Conservation (phyloP, 2,113 vertebrate genomes). For the Pterocles burchelli region DNA sequence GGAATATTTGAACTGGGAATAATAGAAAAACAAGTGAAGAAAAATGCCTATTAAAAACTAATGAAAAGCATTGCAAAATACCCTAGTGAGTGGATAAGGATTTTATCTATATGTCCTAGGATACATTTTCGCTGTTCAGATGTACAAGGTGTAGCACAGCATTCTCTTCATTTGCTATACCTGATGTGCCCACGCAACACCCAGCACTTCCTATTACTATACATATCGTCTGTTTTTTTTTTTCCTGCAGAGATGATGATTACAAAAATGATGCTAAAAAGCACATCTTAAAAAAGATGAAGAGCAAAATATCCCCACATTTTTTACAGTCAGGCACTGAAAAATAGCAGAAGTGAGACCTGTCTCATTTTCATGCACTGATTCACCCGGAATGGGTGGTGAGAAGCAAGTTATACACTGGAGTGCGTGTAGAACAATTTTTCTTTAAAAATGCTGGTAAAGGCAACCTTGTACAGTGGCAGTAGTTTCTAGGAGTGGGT, state of each 20-base stretch:
- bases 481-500: not conserved
- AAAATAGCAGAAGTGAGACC: not conserved
- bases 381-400: not conserved
- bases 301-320: not conserved
- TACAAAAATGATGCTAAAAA: not conserved
- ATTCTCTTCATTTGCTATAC: not conserved
- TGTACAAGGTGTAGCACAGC: not conserved
- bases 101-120: not conserved
- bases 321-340: not conserved
- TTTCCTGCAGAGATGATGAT: not conserved
- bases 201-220: not conserved
- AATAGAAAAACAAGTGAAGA: slow-evolving; percentile 20
- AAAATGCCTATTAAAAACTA: slow-evolving; percentile 9
- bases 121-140: not conserved
- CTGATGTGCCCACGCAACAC: not conserved
- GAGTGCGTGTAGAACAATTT: accelerated
- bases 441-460: not conserved
- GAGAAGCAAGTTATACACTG: not conserved
- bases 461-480: not conserved
- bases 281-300: not conserved
- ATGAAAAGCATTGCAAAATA: not conserved
- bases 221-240: not conserved
- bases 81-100: not conserved
- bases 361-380: not conserved
- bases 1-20: not conserved